Evolutionary conservation across 2,797 vertebrate species (phyloP), one percentile per base, ranked within the genome.

Genomic region (Erpetoichthys calabaricus): DNA sequence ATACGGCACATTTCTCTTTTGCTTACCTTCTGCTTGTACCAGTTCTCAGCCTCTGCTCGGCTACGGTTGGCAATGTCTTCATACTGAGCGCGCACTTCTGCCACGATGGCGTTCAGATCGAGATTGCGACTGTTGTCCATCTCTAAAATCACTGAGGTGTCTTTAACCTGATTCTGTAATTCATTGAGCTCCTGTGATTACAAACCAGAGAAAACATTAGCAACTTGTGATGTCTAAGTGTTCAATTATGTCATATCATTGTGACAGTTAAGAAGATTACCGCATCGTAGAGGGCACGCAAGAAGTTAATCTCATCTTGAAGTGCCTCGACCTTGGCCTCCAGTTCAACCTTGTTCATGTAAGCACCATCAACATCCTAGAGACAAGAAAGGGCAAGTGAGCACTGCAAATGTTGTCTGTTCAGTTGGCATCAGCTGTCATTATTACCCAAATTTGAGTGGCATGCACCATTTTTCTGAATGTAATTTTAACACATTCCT

Each of bases 331-430:
- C 80, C 67, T 76, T 92, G 75, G 89, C 82, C 63, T 91, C 89
- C 55, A 97, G 81, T 64, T 97, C 92, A 1, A 91, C 83, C 73
- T 97, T 97, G 77, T 86, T 94, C 88, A 97, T 90, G 67, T 92
- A 97, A 60, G 94, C 90, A 47, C 77, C 79, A 63, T 98, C 94
- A n/a, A 96, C 92, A 9, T 97, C 94, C 94, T 98, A 68, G 7
- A 63, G 43, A 55, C 52, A 54, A 60, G 6, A 45, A 7, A 3
- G n/a, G 43, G 53, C 1, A n/a, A 6, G 42, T 57, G 42, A 7
- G n/a, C 1, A 4, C 47, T 63, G 59, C 8, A 8, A 4, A 0
- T 9, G 0, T 1, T 9, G 1, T 0, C 0, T 1, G 52, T 53
- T n/a, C 3, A 1, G 41, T 47, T 49, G 10, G 1, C 7, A 3